A percentile compares a stretch with the other conserved stretches of the same genome.
phyloP scores from a whole-genome alignment of 2,888 invertebrate genomes.

The Leptinotarsa rubiginosa region DNA sequence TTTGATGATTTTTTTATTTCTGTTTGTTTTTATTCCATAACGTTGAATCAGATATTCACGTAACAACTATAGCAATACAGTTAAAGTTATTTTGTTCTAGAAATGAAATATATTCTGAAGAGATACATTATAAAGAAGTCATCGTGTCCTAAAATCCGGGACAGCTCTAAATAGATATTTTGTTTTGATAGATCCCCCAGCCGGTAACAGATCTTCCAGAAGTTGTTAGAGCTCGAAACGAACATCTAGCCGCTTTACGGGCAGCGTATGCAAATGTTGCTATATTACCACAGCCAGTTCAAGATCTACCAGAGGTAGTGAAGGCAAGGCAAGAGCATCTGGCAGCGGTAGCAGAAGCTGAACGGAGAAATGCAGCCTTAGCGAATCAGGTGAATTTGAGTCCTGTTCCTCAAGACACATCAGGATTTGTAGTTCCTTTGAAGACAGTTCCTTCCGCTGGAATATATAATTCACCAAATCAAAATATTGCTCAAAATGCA shows the following conservation, averaged over 20 bases:
- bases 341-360: constrained; percentile 58
- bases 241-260: constrained; percentile 59
- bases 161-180: too few species aligned
- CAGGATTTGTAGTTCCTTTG: constrained; percentile 44
- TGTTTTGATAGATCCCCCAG: constrained; percentile 51
- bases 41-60: too few species aligned
- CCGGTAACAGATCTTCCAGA: constrained; percentile 65
- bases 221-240: constrained; percentile 58
- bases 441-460: constrained; percentile 31
- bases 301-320: constrained; percentile 61
- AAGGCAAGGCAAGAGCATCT: constrained; percentile 60
- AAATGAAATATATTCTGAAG: too few species aligned
- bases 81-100: too few species aligned
- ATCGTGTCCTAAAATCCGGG: too few species aligned
- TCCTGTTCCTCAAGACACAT: constrained; percentile 50
- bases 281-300: constrained; percentile 59
- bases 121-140: too few species aligned
- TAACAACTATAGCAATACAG: too few species aligned
- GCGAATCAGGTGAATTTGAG: constrained; percentile 51
- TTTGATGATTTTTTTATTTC: too few species aligned
- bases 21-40: too few species aligned
- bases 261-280: constrained; percentile 57
- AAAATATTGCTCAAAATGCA: constrained; percentile 50
- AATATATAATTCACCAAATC: constrained; percentile 25
- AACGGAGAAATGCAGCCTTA: constrained; percentile 56